These are phyloP conservation scores for Eubucco bourcierii DNA, from an alignment of 2,113 vertebrate species.

Conservation along the genomic window DNA sequence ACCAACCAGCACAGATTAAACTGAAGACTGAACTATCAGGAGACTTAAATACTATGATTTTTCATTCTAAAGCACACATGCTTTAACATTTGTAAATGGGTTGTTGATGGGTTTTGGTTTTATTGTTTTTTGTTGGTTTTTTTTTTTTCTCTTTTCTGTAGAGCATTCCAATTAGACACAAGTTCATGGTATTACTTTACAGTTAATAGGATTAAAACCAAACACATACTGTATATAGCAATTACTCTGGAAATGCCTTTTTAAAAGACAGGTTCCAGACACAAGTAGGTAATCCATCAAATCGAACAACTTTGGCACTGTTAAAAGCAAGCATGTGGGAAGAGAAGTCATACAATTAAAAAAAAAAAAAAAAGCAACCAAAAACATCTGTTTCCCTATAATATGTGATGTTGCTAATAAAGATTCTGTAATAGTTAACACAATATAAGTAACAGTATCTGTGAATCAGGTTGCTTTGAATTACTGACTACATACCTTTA, in stretches of 20 bases:
- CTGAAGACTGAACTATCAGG: background rate
- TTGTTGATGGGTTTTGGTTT: no score
- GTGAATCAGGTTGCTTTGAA: background rate
- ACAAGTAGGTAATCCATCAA: constrained; percentile 6
- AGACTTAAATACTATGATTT: background rate
- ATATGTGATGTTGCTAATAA: background rate
- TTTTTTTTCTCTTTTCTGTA: background rate
- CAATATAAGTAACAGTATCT: background rate
- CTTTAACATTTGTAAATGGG: background rate
- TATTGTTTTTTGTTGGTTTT: no score
- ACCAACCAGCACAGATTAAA: background rate
- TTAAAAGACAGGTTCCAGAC: constrained; percentile 18
- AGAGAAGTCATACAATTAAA: background rate
- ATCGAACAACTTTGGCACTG: background rate
- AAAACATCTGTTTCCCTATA: background rate
- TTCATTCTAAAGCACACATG: background rate
- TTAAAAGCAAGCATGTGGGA: background rate
- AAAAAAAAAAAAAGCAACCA: background rate
- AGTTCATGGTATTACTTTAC: background rate
- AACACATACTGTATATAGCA: background rate
- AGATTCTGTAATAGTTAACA: background rate
- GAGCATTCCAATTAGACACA: background rate
- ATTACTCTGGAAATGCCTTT: background rate
- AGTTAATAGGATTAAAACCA: background rate
- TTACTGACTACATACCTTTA: constrained; percentile 8